Conservation (phyloP, 2,888 invertebrate genomes). For the Caenorhabditis zanzibari region DNA sequence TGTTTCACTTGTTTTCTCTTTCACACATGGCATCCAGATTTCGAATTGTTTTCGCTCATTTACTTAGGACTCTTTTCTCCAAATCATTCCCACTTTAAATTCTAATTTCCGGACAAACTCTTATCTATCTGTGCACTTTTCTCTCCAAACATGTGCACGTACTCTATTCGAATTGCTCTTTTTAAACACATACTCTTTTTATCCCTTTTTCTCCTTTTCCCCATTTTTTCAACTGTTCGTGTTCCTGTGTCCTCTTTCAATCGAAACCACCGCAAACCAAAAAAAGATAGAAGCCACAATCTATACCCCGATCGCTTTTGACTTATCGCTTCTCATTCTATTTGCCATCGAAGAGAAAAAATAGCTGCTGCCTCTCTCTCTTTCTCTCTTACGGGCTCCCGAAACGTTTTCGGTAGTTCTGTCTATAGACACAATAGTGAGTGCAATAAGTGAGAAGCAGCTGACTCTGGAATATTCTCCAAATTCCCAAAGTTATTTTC, state of each 20-base stretch:
- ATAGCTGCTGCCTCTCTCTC: constrained; percentile 13
- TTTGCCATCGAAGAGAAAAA: constrained; percentile 54
- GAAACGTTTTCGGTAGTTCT: constrained; percentile 35
- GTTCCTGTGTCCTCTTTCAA: background rate
- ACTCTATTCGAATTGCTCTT: constrained; percentile 7
- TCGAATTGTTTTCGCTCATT: too few species aligned
- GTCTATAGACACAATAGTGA: constrained; percentile 28
- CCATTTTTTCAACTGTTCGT: background rate
- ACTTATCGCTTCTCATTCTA: constrained; percentile 19
- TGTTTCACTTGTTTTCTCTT: too few species aligned
- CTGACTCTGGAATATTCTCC: background rate
- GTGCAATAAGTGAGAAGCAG: constrained; percentile 17
- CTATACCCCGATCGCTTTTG: constrained; percentile 4
- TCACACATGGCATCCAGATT: too few species aligned
- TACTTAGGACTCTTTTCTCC: too few species aligned
- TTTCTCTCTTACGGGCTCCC: background rate
- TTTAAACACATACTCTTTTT: background rate
- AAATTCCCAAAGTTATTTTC: too few species aligned
- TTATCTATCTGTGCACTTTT: background rate
- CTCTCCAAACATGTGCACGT: background rate
- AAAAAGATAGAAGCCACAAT: constrained; percentile 17
- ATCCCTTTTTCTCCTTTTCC: background rate
- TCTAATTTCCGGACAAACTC: background rate
- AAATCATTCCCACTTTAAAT: too few species aligned
- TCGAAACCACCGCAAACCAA: background rate